These are phyloP conservation scores for Vannuccia rotundouncinata DNA, from an alignment of 2,888 invertebrate genomes.

Conservation along the genomic window DNA sequence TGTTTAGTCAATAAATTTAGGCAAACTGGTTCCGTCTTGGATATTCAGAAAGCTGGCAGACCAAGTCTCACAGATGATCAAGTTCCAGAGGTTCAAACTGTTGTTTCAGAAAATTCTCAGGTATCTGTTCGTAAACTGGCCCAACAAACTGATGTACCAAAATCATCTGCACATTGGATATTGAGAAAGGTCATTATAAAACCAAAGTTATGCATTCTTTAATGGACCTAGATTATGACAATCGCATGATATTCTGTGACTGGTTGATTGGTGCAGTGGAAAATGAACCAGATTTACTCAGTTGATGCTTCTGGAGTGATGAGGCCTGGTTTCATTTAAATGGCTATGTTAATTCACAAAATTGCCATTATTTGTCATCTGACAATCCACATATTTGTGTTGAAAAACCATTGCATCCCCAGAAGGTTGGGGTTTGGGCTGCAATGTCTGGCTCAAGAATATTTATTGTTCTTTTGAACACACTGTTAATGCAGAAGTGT, in stretches of 20 bases:
- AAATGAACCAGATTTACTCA: too few species aligned
- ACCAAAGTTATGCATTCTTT: slow-evolving; percentile 24
- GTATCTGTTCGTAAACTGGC: slow-evolving; percentile 23
- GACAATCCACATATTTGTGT: too few species aligned
- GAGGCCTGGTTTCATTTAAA: too few species aligned
- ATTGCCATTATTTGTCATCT: too few species aligned
- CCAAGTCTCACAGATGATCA: slow-evolving; percentile 26
- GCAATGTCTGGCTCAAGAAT: too few species aligned
- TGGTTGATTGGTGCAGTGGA: too few species aligned
- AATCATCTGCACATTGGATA: slow-evolving; percentile 24
- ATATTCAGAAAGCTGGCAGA: slow-evolving; percentile 26
- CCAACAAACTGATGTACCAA: slow-evolving; percentile 26
- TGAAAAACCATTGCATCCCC: too few species aligned
- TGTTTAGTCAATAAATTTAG: slow-evolving; percentile 21
- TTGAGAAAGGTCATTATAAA: slow-evolving; percentile 23
- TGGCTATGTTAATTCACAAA: too few species aligned
- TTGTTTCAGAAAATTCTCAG: slow-evolving; percentile 24
- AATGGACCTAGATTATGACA: not conserved
- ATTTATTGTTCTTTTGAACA: too few species aligned
- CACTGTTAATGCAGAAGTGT: too few species aligned
- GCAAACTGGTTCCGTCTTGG: slow-evolving; percentile 26
- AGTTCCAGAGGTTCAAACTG: slow-evolving; percentile 22
- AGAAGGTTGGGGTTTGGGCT: too few species aligned
- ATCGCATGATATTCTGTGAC: not conserved
- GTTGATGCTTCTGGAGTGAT: too few species aligned